phyloP scores from a whole-genome alignment of 2,113 vertebrate genomes.

The Triplophysa siluroides region DNA sequence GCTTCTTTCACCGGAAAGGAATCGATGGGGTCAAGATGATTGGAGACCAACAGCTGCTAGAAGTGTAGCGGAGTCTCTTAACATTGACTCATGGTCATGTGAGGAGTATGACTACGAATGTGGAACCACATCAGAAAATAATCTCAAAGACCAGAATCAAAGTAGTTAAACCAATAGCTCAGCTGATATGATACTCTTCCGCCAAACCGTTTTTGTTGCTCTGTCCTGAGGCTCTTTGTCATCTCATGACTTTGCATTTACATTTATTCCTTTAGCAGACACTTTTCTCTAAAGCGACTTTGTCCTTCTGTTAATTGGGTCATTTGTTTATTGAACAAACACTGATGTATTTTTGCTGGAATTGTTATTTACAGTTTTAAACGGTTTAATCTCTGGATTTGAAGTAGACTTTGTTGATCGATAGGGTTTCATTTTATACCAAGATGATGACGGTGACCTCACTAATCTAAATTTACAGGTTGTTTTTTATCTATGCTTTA shows the following conservation, averaged over 20 bases:
- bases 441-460: not conserved
- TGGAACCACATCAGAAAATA: too few species aligned
- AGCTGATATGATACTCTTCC: not conserved
- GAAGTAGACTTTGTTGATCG: too few species aligned
- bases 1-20: slow-evolving; percentile 57
- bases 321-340: not conserved
- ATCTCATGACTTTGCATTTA: not conserved
- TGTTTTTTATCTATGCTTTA: not conserved
- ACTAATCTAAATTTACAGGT: not conserved
- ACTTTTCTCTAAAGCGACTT: too few species aligned
- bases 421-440: not conserved
- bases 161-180: not conserved
- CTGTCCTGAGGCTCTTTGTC: not conserved
- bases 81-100: slow-evolving; percentile 56
- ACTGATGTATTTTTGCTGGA: not conserved
- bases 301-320: not conserved
- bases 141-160: too few species aligned
- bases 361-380: not conserved
- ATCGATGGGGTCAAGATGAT: slow-evolving; percentile 45
- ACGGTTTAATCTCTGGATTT: not conserved
- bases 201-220: not conserved
- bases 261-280: too few species aligned
- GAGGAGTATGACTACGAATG: not conserved
- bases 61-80: slow-evolving; percentile 46
- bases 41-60: slow-evolving; percentile 57